Base-by-base conservation (phyloP, 2,113 vertebrate genomes). In the Paradoxurus hermaphroditus region DNA sequence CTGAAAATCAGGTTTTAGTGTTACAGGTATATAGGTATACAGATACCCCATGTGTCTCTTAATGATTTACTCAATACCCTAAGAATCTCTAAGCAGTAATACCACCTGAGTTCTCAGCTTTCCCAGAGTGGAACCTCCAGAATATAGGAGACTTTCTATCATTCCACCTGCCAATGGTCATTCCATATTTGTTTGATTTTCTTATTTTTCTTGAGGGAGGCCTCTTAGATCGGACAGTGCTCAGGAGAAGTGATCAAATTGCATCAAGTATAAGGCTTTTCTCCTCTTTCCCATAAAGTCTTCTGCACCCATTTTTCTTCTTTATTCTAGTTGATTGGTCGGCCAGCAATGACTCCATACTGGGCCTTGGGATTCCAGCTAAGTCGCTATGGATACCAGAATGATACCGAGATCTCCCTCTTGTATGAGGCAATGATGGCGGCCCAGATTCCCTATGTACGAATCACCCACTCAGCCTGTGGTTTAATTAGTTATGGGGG, bases 281-380 rank as follows among this genome's bases (percentile, higher is more conserved):
- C 11, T 90, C 68, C 59, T 59, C 31, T 97, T 85, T 4, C 25
- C 56, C 16, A 56, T 39, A 12, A 93, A 79, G 4, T 51, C 27
- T 90, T 59, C 51, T 95, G 23, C 15, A 62, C 67, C 31, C 7
- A 41, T 94, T 53, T 70, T 77, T 90, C 92, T 98, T 97, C 97
- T 98, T 77, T 14, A 87, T 98, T 97, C 78, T 95, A 99, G 99
- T 98, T 99, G 95, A 98, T 99, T 97, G 99, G 99, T 72, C 99
- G 99, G 81, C 99, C 99, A 5, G 98, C 99, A 92, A 98, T 99
- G 99, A 99, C 99, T 94, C 98, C 99, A 8, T 99, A 99, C 97
- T 99, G 99, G 99, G 98, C 99, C 75, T 98, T 99, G 97, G 99
- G 99, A 88, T 99, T 99, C 98, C 99, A 99, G 97, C 98, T 99